phyloP scores from a whole-genome alignment of 1,140 invertebrate species.

The Nasonia vitripennis region DNA sequence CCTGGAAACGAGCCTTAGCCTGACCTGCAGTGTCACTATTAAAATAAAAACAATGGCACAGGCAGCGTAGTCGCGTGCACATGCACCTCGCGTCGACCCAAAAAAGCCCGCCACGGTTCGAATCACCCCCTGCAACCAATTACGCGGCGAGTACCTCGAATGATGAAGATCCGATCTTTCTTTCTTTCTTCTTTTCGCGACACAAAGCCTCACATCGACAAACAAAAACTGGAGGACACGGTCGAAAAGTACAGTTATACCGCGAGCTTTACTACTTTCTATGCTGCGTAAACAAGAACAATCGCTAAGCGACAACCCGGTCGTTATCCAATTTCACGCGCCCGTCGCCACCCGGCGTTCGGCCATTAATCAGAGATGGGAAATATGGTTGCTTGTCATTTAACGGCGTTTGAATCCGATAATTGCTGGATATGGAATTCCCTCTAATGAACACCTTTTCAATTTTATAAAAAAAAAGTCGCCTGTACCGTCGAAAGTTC shows the following conservation, averaged over 20 bases:
- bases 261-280: slow-evolving; percentile 24
- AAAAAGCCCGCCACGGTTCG: slow-evolving; percentile 21
- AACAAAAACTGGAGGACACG: not conserved
- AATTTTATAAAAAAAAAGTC: not conserved
- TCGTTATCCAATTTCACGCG: not conserved
- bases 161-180: slow-evolving; percentile 21
- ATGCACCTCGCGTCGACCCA: not conserved
- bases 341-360: not conserved
- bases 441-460: not conserved
- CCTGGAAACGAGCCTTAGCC: too few species aligned
- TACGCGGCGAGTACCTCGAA: slow-evolving; percentile 6
- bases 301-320: not conserved
- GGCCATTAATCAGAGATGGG: not conserved
- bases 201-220: not conserved
- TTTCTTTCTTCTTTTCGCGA: not conserved
- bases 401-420: not conserved
- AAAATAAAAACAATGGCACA: not conserved
- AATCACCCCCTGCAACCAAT: slow-evolving; percentile 23
- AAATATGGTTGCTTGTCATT: not conserved
- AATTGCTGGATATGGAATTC: not conserved
- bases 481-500: slow-evolving; percentile 23
- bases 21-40: too few species aligned
- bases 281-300: slow-evolving; percentile 39
- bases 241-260: slow-evolving; percentile 21
- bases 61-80: not conserved